Base-by-base conservation (phyloP, 2,797 vertebrate species). In the Onychomys arenicola region DNA sequence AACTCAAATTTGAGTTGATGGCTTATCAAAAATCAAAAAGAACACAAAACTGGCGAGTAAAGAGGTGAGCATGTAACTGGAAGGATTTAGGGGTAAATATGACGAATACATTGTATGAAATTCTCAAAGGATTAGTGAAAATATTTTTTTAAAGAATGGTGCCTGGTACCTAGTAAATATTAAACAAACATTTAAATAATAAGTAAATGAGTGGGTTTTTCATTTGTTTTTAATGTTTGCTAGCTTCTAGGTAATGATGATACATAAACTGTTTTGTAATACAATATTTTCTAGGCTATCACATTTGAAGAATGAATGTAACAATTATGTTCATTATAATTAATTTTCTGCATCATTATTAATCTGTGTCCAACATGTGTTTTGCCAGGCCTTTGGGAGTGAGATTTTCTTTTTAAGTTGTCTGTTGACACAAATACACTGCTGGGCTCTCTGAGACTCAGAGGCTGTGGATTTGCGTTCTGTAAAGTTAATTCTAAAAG, bases 401-500 rank as follows among this genome's bases (percentile, higher is more conserved):
- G 3, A 49, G n/a, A 43, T 37, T 9, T 90, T 86, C 52, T 37
- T 6, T 71, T n/a, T 67, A 90, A 78, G 71, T 57, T 73, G 21
- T 32, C 34, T 16, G 16, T 61, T 81, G 81, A 88, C 57, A 23
- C 21, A 92, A 49, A 93, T 82, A 57, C 0, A 9, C 32, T 29
- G 37, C 37, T 37, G 6, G 46, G 25, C 9, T 84, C 71, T 85
- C 71, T 63, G 7, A 34, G 27, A 90, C 65, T 5, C 76, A 63
- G 91, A 85, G 55, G 71, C 80, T 69, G 12, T 37, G 63, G 78
- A 29, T 25, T 57, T 87, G 71, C 40, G 43, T 65, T 96, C 97
- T 86, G 92, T 49, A 89, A 94, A 87, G 88, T 78, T 95, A 96
- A 91, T 69, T 93, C 78, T 87, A 94, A 97, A 98, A 95, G 95